Evolutionary conservation across 2,797 vertebrate genomes (phyloP), one percentile per base, ranked within the genome.

Genomic region (Ibycter americanus): DNA sequence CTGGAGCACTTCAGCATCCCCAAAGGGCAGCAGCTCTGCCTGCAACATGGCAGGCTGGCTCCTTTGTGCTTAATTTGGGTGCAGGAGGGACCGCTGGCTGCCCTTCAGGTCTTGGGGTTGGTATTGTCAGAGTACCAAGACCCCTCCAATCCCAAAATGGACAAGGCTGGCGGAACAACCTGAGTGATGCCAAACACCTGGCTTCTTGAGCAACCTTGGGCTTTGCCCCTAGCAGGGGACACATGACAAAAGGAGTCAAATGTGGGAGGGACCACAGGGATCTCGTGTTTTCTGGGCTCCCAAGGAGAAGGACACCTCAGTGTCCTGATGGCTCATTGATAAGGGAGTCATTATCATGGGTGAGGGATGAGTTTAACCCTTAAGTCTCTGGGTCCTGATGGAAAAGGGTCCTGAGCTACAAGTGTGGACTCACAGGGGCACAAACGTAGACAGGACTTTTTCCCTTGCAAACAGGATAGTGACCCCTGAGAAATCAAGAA

Each of bases 231-330:
- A 80, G 72, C 25, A 67, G 36, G 68, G 7, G 16, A 49, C 1
- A 4, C 25, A 5, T 1, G 4, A 70, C 7, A 25, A 79, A 67
- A 21, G 29, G 46, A 91, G 22, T 1, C 31, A 68, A 18, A 83
- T 32, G 1, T 27, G 4, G 9, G n/a, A 13, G 26, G 2, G 2
- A 29, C 3, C 44, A 15, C 34, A 51, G 55, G n/a, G 29, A 32
- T 74, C 18, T 10, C 4, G 8, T 71, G 36, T 54, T 74, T 62
- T 74, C 46, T 68, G 51, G 44, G 52, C 6, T 89, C 56, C 47
- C n/a, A 51, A 40, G 61, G 12, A 61, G 25, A 15, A 77, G 19
- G 19, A 80, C 11, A 18, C 27, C 2, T 49, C 2, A 11, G 15
- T 49, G n/a, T 38, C 55, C 42, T 66, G n/a, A 59, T 29, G n/a